Evolutionary conservation across 2,797 vertebrate genomes (phyloP).

Genomic region (Poeciliopsis gracilis): DNA sequence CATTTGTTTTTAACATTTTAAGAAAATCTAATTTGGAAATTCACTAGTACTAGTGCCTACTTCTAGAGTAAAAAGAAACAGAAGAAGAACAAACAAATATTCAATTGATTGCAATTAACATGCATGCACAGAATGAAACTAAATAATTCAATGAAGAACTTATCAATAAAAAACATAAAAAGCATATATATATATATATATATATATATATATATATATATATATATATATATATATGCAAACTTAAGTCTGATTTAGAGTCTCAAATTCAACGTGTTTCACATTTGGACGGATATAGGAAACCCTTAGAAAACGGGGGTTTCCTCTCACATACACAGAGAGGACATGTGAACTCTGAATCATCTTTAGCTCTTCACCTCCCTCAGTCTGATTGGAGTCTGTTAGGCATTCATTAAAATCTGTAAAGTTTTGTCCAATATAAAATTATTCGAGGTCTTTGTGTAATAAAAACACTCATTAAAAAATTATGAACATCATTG

Average conservation of each 20-base stretch:
- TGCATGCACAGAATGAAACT: background rate
- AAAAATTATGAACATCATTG: background rate
- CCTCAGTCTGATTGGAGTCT: background rate
- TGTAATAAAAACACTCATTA: background rate
- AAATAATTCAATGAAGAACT: background rate
- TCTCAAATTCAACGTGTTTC: background rate
- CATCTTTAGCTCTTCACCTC: background rate
- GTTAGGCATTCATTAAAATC: background rate
- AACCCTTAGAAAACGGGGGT: background rate
- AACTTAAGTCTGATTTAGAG: background rate
- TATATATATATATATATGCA: too few species aligned
- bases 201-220: too few species aligned
- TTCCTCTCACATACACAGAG: background rate
- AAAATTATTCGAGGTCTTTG: background rate
- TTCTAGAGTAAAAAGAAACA: background rate
- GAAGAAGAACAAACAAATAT: background rate
- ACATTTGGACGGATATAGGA: background rate
- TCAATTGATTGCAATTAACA: background rate
- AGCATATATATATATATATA: background rate
- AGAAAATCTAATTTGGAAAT: background rate
- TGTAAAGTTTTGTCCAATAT: background rate
- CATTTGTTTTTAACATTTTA: background rate
- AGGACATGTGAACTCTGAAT: background rate
- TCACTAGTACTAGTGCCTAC: background rate
- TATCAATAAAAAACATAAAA: background rate